A percentile compares a stretch with the other conserved stretches of the same genome.
These are phyloP conservation scores for Ricordea florida DNA, from an alignment of 92 coral and sea anemone genomes.

Conservation along the genomic window DNA sequence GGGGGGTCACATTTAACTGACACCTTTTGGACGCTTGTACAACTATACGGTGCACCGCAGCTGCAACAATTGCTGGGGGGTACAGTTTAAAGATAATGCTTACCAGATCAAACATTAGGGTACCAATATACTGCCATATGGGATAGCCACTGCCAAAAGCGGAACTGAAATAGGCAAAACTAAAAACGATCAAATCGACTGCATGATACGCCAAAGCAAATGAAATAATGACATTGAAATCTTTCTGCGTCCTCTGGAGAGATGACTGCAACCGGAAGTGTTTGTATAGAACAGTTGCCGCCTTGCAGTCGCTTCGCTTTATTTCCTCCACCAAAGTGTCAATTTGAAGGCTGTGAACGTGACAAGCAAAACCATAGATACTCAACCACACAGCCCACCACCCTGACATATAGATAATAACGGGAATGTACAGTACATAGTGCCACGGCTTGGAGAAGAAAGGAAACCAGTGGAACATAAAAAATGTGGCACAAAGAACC, in stretches of 20 bases:
- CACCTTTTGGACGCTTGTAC: slow-evolving; percentile 62
- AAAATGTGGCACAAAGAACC: slow-evolving; percentile 51
- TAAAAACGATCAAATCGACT: slow-evolving; percentile 60
- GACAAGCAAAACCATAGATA: slow-evolving; percentile 69
- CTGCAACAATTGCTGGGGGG: slow-evolving; percentile 59
- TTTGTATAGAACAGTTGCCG: slow-evolving; percentile 14
- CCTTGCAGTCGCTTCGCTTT: slow-evolving; percentile 22
- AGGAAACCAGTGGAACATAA: slow-evolving; percentile 62
- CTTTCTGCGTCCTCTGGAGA: slow-evolving; percentile 60
- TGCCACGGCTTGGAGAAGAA: slow-evolving; percentile 68
- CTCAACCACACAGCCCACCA: slow-evolving; percentile 75
- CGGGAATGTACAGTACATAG: slow-evolving; percentile 39
- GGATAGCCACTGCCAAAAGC: slow-evolving; percentile 61
- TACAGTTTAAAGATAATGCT: slow-evolving; percentile 61
- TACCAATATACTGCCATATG: slow-evolving; percentile 65
- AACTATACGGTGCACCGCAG: slow-evolving; percentile 59
- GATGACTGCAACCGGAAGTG: slow-evolving; percentile 41
- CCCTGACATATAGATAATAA: slow-evolving; percentile 43
- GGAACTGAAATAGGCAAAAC: slow-evolving; percentile 64
- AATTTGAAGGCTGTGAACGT: slow-evolving; percentile 66
- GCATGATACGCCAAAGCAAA: slow-evolving; percentile 67
- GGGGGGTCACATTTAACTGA: slow-evolving; percentile 28
- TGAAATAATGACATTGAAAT: slow-evolving; percentile 67
- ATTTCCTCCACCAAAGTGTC: slow-evolving; percentile 48
- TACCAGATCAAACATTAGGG: slow-evolving; percentile 55